Base-by-base conservation (phyloP, 1,140 invertebrate species). In the Saccostrea glomerata region DNA sequence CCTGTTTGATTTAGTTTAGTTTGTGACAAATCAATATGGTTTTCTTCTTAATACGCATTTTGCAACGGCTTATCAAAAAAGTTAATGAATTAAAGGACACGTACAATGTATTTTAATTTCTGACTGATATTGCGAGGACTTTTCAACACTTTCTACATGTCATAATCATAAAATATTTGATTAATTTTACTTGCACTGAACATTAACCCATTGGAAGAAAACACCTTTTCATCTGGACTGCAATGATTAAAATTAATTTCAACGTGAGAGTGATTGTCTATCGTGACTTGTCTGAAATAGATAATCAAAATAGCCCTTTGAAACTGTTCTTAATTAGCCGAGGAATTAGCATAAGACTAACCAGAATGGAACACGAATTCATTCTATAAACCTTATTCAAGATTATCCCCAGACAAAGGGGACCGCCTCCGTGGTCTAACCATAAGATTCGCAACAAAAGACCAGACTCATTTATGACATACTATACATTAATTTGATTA, bases 21-120 rank as follows among this genome's bases (percentile, higher is more conserved):
- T 25, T 15, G 23, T 77, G 70, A 77, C 30, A 77, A 77, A 77
- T 77, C 70, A 36, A 77, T 77, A 63, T 63, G 25, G 36, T 30
- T 7, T 73, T 77, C 36, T 77, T 77, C 30, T 36, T 30, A 15
- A 11, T 77, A 77, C 23, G 70, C 70, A 77, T 77, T 77, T 77
- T 77, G 30, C 30, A 9, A 25, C 70, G 70, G 30, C 25, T 77
- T 66, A n/a, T 30, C 70, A 13, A 6, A 30, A 77, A 30, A 36
- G 23, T 36, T 77, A 17, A 77, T 77, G 23, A 77, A 77, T 77
- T 30, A 77, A 77, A 30, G 13, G 30, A 36, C 70, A 77, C 70
- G 70, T 30, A n/a, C n/a, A n/a, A n/a, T n/a, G n/a, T n/a, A 77
- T 15, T 23, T 17, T 25, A 20, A 20, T 6, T 17, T n/a, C 58